Evolutionary conservation across 2,888 invertebrate species (phyloP), one percentile per base, ranked within the genome.

Genomic region (Ceratothoa steindachneri): DNA sequence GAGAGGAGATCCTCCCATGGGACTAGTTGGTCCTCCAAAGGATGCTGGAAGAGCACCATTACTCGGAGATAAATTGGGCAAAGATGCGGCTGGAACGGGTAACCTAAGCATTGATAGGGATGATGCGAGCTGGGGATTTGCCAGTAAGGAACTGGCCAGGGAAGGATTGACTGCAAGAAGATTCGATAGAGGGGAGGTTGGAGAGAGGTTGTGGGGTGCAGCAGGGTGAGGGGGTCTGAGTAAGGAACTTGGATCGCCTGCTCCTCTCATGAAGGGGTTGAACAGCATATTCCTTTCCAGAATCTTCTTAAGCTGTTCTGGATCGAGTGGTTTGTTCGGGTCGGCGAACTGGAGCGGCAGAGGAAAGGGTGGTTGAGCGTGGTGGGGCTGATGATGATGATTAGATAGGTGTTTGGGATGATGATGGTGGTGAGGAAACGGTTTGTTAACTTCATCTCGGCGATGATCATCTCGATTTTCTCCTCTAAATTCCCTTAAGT

Each of bases 1-100:
- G 80, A 96, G 86, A 1, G 96, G 95, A 9, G 93, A 91, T 30
- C 89, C 87, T 80, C 89, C 88, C 29, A 88, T 84, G 60, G 89
- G 89, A 85, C 89, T 83, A 30, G 83, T 73, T 53, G 81, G 74
- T 15, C 81, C 80, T 51, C 80, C 75, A 70, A 80, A 78, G 67
- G 76, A 80, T 30, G 80, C 80, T 19, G 80, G 81, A 24, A 78
- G 74, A 68, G 75, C 69, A 28, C 77, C 67, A 19, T 75, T 79
- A 28, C 76, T 80, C 12, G 81, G 81, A n/a, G 80, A 77, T 12
- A 78, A 66, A 67, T 75, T 80, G 67, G 73, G 74, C 27, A 73
- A 72, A 52, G 71, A 76, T 70, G 73, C 73, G 60, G 77, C 73
- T 84, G 88, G 87, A 83, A 88, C 87, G 84, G 87, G 84, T 74